Evolutionary conservation across 2,797 vertebrate species (phyloP).

Genomic region (Oreochromis mossambicus): DNA sequence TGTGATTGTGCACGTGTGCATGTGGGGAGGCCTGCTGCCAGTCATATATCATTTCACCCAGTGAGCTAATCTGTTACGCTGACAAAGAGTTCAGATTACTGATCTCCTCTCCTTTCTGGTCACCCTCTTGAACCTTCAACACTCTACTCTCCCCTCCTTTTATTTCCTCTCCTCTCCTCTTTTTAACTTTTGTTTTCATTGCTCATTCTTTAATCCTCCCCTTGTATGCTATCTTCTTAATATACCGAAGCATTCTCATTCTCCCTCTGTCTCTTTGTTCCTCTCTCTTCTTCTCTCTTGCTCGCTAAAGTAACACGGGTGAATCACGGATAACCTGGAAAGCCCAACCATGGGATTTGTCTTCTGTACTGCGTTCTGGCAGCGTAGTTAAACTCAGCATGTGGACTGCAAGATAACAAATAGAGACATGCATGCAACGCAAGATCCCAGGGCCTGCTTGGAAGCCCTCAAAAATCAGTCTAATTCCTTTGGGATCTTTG

Average conservation of each 20-base stretch:
- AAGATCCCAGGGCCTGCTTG: slow-evolving; percentile 29
- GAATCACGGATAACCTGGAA: slow-evolving; percentile 47
- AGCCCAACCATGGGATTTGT: slow-evolving; percentile 48
- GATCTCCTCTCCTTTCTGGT: slow-evolving; percentile 17
- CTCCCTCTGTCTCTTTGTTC: background rate
- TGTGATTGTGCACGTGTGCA: slow-evolving; percentile 48
- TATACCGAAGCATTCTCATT: background rate
- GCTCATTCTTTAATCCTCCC: slow-evolving; percentile 5
- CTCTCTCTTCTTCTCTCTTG: background rate
- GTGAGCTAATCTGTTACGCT: slow-evolving; percentile 66
- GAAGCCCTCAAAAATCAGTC: slow-evolving; percentile 46
- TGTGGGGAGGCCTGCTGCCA: slow-evolving; percentile 43
- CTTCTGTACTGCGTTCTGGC: slow-evolving; percentile 31
- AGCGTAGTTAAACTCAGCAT: slow-evolving; percentile 45
- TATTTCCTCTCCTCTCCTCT: background rate
- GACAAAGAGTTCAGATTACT: slow-evolving; percentile 63
- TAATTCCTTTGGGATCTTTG: slow-evolving; percentile 55
- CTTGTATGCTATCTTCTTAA: slow-evolving; percentile 2
- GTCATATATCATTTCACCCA: slow-evolving; percentile 65
- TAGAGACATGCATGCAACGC: slow-evolving; percentile 30
- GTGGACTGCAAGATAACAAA: slow-evolving; percentile 64
- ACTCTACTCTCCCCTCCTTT: background rate
- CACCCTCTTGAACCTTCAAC: slow-evolving; percentile 4
- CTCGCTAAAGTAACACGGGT: slow-evolving; percentile 1
- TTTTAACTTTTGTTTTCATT: background rate